These are phyloP conservation scores for Acleris literana DNA, from an alignment of 2,888 invertebrate genomes.

Conservation along the genomic window DNA sequence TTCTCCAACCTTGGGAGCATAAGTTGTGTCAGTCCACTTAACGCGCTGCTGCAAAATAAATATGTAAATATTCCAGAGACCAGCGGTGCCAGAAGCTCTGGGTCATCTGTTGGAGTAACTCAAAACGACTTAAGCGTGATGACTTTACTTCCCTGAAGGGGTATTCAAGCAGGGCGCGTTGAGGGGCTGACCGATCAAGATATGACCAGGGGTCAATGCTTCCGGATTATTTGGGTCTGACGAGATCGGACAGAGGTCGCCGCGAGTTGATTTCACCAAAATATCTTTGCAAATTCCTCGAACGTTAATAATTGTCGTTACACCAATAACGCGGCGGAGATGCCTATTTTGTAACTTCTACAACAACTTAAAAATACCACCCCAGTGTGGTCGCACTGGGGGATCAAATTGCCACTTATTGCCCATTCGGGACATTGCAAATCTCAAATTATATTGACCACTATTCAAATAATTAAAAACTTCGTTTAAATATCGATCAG, in stretches of 20 bases:
- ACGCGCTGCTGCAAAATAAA: constrained; percentile 12
- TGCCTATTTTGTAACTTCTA: no score
- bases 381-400: no score
- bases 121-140: background rate
- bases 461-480: background rate
- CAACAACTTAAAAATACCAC: no score
- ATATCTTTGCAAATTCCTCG: no score
- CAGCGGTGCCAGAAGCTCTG: background rate
- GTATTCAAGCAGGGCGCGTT: constrained; percentile 3
- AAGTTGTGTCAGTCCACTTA: constrained; percentile 1
- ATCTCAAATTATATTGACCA: background rate
- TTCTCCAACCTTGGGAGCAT: background rate
- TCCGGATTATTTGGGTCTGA: no score
- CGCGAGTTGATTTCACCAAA: no score
- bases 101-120: constrained; percentile 4
- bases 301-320: no score
- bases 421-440: no score
- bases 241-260: no score
- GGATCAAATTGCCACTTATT: no score
- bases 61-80: constrained; percentile 1
- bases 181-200: constrained; percentile 11
- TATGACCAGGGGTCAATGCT: no score
- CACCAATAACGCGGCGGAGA: no score
- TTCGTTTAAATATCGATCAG: background rate
- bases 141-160: background rate